phyloP scores from a whole-genome alignment of 2,797 vertebrate species.

The Syngnathus acus region DNA sequence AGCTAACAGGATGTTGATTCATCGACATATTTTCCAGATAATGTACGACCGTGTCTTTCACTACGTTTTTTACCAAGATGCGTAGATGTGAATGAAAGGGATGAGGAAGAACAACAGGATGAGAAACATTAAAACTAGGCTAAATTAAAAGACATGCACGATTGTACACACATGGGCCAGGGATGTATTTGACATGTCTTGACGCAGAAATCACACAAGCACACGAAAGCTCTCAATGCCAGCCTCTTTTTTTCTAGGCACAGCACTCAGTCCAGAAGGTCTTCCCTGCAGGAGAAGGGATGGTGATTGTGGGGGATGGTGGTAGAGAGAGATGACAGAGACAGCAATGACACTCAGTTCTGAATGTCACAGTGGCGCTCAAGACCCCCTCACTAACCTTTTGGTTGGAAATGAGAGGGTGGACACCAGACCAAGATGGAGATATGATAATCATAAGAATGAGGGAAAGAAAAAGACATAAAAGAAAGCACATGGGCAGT shows the following conservation, averaged over 20 bases:
- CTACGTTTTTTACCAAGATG: background rate
- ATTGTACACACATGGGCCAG: conserved; percentile 33
- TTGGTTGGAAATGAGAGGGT: conserved; percentile 49
- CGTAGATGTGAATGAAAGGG: background rate
- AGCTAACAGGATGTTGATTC: conserved; percentile 26
- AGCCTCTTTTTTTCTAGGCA: conserved; percentile 52
- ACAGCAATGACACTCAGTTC: conserved; percentile 63
- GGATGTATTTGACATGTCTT: conserved; percentile 43
- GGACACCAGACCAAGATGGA: conserved; percentile 24
- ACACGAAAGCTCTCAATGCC: conserved; percentile 53
- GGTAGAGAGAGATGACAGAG: conserved; percentile 35
- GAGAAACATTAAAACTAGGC: conserved; percentile 15
- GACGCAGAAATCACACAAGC: conserved; percentile 30
- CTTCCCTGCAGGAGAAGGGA: conserved; percentile 53
- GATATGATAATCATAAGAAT: conserved; percentile 37
- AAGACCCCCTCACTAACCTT: conserved; percentile 69
- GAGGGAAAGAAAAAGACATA: conserved; percentile 32
- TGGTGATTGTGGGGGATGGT: conserved; percentile 41
- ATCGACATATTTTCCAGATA: conserved; percentile 1
- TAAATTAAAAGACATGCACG: conserved; percentile 36
- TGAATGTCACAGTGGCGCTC: conserved; percentile 70
- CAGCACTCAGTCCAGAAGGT: conserved; percentile 63
- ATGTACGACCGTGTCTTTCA: no score
- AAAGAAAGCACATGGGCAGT: conserved; percentile 36
- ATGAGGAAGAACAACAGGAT: background rate